Percentiles rank a stretch among this genome's conserved stretches.
phyloP scores from a whole-genome alignment of 2,797 vertebrate species.

The Tokudaia tokunoshimensis region DNA sequence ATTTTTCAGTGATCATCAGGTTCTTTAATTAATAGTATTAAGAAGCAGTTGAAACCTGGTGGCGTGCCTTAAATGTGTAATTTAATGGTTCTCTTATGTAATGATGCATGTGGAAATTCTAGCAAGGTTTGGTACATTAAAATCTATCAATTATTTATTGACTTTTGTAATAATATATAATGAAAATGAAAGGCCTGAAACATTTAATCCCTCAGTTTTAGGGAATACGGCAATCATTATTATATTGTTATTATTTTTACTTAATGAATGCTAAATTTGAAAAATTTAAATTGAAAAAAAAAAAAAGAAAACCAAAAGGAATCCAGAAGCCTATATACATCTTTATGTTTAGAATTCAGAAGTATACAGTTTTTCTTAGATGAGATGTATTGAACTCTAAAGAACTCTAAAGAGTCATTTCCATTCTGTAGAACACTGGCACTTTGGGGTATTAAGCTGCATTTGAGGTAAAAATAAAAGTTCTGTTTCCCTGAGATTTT shows the following conservation, averaged over 20 bases:
- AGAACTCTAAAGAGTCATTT: conserved; percentile 40
- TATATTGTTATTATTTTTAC: neutral
- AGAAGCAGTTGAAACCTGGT: conserved; percentile 68
- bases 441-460: neutral
- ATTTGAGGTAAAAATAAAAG: conserved; percentile 50
- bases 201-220: conserved; percentile 15
- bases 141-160: conserved; percentile 27
- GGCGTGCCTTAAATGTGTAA: conserved; percentile 30
- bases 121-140: conserved; percentile 18
- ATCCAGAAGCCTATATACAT: neutral
- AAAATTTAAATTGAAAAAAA: neutral
- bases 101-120: conserved; percentile 54
- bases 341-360: conserved; percentile 60
- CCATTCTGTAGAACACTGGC: conserved; percentile 29
- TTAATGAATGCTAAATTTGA: neutral
- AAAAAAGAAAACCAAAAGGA: neutral
- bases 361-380: neutral
- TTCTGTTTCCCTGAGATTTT: conserved; percentile 68
- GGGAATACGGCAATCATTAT: neutral
- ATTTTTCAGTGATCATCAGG: conserved; percentile 45
- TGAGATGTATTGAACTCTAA: conserved; percentile 30
- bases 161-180: conserved; percentile 39
- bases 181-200: conserved; percentile 54
- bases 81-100: conserved; percentile 67
- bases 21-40: conserved; percentile 61